Evolutionary conservation across 2,888 invertebrate genomes (phyloP).

Genomic region (Hymenopus coronatus): DNA sequence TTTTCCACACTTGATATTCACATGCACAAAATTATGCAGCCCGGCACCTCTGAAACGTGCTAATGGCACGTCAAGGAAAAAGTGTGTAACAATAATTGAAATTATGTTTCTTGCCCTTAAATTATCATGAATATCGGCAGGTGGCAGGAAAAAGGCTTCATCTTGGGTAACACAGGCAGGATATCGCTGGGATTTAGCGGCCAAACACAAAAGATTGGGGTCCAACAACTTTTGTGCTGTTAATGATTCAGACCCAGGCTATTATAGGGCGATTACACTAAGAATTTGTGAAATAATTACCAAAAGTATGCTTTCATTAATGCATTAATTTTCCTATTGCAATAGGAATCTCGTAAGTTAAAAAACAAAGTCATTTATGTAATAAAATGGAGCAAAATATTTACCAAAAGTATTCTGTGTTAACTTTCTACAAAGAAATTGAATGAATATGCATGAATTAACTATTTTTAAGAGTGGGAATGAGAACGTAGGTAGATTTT

Average conservation of each 20-base stretch:
- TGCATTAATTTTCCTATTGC: too few relatives aligned
- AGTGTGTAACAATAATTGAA: not conserved
- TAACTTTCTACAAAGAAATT: too few relatives aligned
- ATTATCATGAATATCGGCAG: not conserved
- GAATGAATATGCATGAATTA: too few relatives aligned
- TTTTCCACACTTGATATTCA: conserved; percentile 17
- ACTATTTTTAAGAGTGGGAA: too few relatives aligned
- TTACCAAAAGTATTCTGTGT: too few relatives aligned
- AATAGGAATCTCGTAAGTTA: too few relatives aligned
- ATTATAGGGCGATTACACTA: too few relatives aligned
- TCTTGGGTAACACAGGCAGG: not conserved
- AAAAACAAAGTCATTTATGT: too few relatives aligned
- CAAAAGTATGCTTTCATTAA: too few relatives aligned
- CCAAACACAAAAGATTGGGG: not conserved
- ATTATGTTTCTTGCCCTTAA: not conserved
- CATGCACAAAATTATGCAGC: conserved; percentile 6
- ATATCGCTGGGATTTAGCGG: not conserved
- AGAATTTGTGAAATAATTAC: too few relatives aligned
- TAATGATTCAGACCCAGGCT: not conserved
- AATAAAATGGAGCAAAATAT: too few relatives aligned
- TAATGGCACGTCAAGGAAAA: not conserved
- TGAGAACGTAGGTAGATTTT: too few relatives aligned
- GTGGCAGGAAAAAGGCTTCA: not conserved
- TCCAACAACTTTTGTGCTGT: not conserved
- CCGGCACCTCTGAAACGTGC: not conserved